Evolutionary conservation across 1,140 invertebrate genomes (phyloP), one percentile per base, ranked within the genome.

Genomic region (Brachionus calyciflorus): DNA sequence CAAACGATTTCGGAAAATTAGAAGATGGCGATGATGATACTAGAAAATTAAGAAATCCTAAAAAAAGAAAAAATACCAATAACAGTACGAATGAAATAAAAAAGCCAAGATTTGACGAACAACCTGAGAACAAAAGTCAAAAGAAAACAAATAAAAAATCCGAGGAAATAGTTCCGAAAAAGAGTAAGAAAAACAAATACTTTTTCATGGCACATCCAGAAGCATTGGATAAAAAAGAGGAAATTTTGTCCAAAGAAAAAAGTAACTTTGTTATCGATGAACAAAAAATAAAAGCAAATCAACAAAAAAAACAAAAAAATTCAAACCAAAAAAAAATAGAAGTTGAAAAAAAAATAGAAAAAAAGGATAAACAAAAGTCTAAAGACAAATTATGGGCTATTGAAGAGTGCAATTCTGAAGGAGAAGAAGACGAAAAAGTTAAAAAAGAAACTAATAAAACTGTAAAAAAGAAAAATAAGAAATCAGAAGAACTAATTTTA

Each of bases 171-270:
- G 17, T 76, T 28, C 73, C 73, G 24, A 76, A 57, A 76, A 76
- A 76, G 33, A 76, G 73, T 48, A 55, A 40, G 57, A 76, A 76
- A 57, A 76, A 76, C n/a, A 76, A 76, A 60, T 76, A 76, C 30
- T 76, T 55, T 76, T 57, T 76, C 4, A 41, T 76, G 21, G 49
- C 49, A n/a, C 73, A 76, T 76, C 73, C 73, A 28, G 73, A 76
- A 57, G 41, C 49, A 37, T 21, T 73, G 19, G 46, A 51, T 24
- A 73, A 73, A 76, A 76, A 60, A 30, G 51, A 76, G 12, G 21
- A 44, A 30, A 57, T 76, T 55, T 7, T 49, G 57, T 30, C 65
- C 6, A 1, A 9, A 30, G 41, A 4, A 1, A 60, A 76, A 57
- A 76, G 51, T 19, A 73, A 51, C 17, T 73, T 73, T n/a, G 30